Percentiles rank a stretch among this genome's conserved stretches.
Conservation (phyloP, 2,797 vertebrate genomes). For the Acropternis orthonyx region DNA sequence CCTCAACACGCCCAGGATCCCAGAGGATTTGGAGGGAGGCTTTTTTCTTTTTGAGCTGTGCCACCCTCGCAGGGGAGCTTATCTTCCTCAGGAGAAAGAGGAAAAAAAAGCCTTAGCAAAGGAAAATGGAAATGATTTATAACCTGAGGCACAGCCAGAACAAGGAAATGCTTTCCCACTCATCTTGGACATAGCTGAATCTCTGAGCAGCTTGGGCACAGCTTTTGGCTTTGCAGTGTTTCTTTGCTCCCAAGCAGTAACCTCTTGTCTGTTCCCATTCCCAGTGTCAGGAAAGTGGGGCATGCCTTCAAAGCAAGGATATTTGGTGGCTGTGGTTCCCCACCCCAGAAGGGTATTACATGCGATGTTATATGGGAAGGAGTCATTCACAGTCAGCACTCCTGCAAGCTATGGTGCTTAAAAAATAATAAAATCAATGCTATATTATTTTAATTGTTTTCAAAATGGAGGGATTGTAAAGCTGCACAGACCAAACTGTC, state of each 20-base stretch:
- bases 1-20: neutral
- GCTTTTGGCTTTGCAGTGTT: neutral
- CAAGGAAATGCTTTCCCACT: neutral
- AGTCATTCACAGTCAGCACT: neutral
- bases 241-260: neutral
- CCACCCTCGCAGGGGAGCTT: neutral
- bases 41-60: neutral
- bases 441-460: slow-evolving; percentile 28
- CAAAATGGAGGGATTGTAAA: neutral
- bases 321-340: fast-evolving
- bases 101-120: neutral
- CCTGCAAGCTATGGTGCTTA: neutral
- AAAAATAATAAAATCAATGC: neutral
- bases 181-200: neutral
- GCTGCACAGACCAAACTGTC: neutral
- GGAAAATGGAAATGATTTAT: neutral
- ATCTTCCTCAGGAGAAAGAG: neutral
- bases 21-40: neutral
- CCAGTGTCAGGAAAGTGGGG: neutral
- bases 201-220: neutral
- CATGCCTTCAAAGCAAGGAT: neutral
- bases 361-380: neutral
- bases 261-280: neutral
- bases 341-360: neutral
- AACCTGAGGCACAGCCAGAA: neutral